These are phyloP conservation scores for Macropus fuliginosus DNA, from an alignment of 2,797 vertebrate species.

Conservation along the genomic window DNA sequence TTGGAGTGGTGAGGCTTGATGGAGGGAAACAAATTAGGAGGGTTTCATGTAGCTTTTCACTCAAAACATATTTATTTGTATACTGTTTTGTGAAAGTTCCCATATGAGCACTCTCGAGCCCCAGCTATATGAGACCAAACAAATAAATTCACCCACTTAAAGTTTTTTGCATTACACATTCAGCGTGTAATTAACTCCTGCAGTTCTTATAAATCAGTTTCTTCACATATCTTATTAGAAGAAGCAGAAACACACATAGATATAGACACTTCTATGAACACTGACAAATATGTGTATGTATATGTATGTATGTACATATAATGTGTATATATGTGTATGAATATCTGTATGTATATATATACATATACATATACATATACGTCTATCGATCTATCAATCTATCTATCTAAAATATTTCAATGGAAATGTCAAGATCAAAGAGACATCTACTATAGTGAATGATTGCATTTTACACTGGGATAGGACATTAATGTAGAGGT, in stretches of 20 bases:
- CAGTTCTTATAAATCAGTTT: not conserved
- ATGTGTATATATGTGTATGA: too few relatives aligned
- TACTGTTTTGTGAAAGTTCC: not conserved
- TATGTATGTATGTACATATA: too few relatives aligned
- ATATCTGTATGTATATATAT: too few relatives aligned
- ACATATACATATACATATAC: too few relatives aligned
- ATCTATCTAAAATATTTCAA: not conserved
- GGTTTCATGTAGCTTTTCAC: not conserved
- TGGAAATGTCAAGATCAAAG: not conserved
- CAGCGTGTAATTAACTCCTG: conserved; percentile 4
- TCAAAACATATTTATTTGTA: not conserved
- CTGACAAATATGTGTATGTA: not conserved
- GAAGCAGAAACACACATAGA: conserved; percentile 36
- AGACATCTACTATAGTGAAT: too few relatives aligned
- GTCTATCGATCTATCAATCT: too few relatives aligned
- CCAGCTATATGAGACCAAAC: not conserved
- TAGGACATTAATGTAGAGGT: too few relatives aligned
- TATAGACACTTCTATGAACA: not conserved
- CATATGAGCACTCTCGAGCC: not conserved
- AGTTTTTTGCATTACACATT: conserved; percentile 19
- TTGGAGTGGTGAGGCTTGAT: not conserved
- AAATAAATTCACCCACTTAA: not conserved
- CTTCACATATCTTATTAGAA: not conserved
- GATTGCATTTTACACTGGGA: too few relatives aligned
- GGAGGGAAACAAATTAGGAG: not conserved